Percentiles rank a stretch among this genome's conserved stretches.
These are phyloP conservation scores for Sinodicranocentrus sp. DNA, from an alignment of 2,888 invertebrate genomes.

Conservation along the genomic window DNA sequence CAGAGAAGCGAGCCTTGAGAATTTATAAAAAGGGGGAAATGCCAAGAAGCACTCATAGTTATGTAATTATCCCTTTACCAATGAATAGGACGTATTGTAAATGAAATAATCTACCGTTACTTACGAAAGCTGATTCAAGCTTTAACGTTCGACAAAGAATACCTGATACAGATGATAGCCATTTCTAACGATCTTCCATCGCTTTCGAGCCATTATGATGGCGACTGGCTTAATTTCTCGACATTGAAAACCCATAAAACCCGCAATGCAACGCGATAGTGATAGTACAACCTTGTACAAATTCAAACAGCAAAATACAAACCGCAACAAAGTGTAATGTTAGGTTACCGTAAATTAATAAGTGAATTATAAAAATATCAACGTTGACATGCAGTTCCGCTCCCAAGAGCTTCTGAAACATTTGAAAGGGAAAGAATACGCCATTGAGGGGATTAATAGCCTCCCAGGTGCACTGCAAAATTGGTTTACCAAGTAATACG, in stretches of 20 bases:
- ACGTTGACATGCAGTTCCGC: neutral
- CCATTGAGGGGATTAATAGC: too few relatives aligned
- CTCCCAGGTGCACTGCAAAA: too few relatives aligned
- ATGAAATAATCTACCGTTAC: neutral
- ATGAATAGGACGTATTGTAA: neutral
- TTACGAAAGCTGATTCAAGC: neutral
- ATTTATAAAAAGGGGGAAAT: neutral
- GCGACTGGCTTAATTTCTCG: neutral
- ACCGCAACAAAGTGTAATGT: neutral
- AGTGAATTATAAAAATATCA: neutral
- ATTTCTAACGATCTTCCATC: conserved; percentile 20
- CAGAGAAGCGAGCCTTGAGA: conserved; percentile 27
- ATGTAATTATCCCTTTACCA: neutral
- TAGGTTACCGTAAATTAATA: neutral
- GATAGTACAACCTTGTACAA: conserved; percentile 35
- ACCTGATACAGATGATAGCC: too few relatives aligned
- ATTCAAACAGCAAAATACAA: conserved; percentile 28
- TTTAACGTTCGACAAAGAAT: neutral
- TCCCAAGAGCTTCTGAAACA: neutral
- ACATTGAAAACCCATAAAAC: neutral
- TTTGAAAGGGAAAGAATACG: too few relatives aligned
- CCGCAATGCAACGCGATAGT: neutral
- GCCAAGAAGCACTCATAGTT: neutral
- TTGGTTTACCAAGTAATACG: too few relatives aligned
- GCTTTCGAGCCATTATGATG: neutral